These are phyloP conservation scores for Temnothorax curvispinosus DNA, from an alignment of 1,140 invertebrate species.

Conservation along the genomic window DNA sequence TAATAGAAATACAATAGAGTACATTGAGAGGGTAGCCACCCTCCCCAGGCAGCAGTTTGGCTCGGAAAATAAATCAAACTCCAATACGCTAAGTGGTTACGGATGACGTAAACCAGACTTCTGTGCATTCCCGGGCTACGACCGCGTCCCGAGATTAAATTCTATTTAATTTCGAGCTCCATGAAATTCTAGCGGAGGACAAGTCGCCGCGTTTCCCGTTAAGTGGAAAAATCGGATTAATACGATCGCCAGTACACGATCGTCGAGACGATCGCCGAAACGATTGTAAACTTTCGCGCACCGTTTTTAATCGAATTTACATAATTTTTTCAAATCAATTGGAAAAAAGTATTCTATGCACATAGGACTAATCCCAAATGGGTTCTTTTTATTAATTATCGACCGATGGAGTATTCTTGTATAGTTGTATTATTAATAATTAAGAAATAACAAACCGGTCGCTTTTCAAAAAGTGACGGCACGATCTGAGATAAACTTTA, in stretches of 20 bases:
- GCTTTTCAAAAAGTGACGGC: background rate
- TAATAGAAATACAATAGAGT: conserved; percentile 84
- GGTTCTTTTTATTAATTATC: background rate
- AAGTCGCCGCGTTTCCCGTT: conserved; percentile 25
- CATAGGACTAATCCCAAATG: background rate
- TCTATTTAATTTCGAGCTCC: conserved; percentile 82
- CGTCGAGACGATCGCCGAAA: background rate
- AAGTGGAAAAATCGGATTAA: conserved; percentile 45
- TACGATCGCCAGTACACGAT: background rate
- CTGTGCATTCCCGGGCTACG: conserved; percentile 50
- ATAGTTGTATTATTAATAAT: background rate
- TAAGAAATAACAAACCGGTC: background rate
- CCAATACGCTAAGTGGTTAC: conserved; percentile 85
- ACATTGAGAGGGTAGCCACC: conserved; percentile 77
- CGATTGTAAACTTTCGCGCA: background rate
- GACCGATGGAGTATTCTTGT: background rate
- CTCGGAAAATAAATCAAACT: conserved; percentile 84
- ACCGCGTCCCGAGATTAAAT: conserved; percentile 79
- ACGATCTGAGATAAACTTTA: conserved; percentile 8
- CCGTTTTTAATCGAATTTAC: background rate
- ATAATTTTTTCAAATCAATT: background rate
- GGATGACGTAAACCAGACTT: conserved; percentile 83
- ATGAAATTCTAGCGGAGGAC: conserved; percentile 73
- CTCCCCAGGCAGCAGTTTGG: conserved; percentile 81
- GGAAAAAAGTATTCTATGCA: background rate